Conservation (phyloP, 2,888 invertebrate genomes). For the Eristalis intricaria region DNA sequence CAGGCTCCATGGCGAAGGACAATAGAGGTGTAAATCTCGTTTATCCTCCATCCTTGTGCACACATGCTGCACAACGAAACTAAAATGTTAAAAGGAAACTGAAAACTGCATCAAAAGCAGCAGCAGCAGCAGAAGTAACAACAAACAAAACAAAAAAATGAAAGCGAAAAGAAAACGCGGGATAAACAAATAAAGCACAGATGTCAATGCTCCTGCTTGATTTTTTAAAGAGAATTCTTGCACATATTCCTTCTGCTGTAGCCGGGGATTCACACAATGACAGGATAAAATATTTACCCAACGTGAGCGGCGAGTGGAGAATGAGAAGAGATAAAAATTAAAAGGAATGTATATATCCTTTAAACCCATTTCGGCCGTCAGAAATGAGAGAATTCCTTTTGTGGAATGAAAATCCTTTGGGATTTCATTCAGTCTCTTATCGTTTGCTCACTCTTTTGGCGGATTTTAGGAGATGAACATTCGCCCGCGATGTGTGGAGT, state of each 20-base stretch:
- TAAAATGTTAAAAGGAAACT: neutral
- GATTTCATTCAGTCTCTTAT: conserved; percentile 23
- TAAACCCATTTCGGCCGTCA: conserved; percentile 23
- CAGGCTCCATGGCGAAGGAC: conserved; percentile 17
- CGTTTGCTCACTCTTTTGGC: conserved; percentile 18
- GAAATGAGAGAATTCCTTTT: conserved; percentile 16
- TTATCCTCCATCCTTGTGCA: neutral
- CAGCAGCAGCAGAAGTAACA: neutral
- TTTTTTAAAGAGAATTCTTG: conserved; percentile 20
- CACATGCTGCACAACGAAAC: neutral
- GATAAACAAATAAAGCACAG: neutral
- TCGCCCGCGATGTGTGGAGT: neutral
- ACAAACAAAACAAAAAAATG: neutral
- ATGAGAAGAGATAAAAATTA: conserved; percentile 27
- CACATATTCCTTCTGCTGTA: neutral
- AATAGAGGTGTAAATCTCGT: conserved; percentile 41
- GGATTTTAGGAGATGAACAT: conserved; percentile 26
- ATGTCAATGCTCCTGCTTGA: conserved; percentile 22
- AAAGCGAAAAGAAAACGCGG: neutral
- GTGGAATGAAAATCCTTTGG: conserved; percentile 27
- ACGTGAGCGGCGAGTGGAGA: conserved; percentile 13
- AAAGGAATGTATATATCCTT: conserved; percentile 27
- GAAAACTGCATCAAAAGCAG: neutral
- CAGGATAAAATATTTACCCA: conserved; percentile 35
- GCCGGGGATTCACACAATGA: conserved; percentile 1